phyloP scores from a whole-genome alignment of 2,113 vertebrate genomes.

The Siniperca knerii region DNA sequence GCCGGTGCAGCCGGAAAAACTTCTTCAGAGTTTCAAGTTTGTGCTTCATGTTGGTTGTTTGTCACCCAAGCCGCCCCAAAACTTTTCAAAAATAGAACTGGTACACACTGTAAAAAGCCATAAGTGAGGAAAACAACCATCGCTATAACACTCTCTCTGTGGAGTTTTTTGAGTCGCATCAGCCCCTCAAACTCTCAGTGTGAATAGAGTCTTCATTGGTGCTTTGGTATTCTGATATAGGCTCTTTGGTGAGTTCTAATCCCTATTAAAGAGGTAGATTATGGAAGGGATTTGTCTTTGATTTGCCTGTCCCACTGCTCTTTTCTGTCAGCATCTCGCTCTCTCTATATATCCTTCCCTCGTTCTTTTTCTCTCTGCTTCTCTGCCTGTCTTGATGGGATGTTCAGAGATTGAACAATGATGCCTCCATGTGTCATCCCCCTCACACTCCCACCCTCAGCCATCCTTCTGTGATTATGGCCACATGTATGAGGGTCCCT shows the following conservation, averaged over 20 bases:
- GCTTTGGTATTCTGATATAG: slow-evolving; percentile 74
- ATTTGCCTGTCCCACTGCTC: slow-evolving; percentile 80
- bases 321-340: slow-evolving; percentile 71
- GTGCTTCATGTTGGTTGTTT: slow-evolving; percentile 49
- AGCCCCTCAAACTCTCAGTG: slow-evolving; percentile 70
- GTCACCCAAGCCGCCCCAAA: slow-evolving; percentile 53
- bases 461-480: slow-evolving; percentile 67
- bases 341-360: slow-evolving; percentile 49
- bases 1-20: slow-evolving; percentile 62
- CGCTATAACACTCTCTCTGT: slow-evolving; percentile 4
- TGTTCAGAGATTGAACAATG: slow-evolving; percentile 71
- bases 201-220: slow-evolving; percentile 74
- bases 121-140: slow-evolving; percentile 8
- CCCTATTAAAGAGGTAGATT: slow-evolving; percentile 82
- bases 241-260: slow-evolving; percentile 78
- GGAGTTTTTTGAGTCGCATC: slow-evolving; percentile 44
- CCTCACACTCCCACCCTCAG: slow-evolving; percentile 62
- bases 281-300: slow-evolving; percentile 79
- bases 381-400: slow-evolving; percentile 69
- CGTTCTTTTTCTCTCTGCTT: slow-evolving; percentile 49
- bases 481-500: slow-evolving; percentile 81
- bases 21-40: slow-evolving; percentile 65
- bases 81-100: slow-evolving; percentile 56
- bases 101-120: slow-evolving; percentile 13
- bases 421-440: slow-evolving; percentile 71